Evolutionary conservation across 2,797 vertebrate species (phyloP), one percentile per base, ranked within the genome.

Genomic region (Amazona ochrocephala): DNA sequence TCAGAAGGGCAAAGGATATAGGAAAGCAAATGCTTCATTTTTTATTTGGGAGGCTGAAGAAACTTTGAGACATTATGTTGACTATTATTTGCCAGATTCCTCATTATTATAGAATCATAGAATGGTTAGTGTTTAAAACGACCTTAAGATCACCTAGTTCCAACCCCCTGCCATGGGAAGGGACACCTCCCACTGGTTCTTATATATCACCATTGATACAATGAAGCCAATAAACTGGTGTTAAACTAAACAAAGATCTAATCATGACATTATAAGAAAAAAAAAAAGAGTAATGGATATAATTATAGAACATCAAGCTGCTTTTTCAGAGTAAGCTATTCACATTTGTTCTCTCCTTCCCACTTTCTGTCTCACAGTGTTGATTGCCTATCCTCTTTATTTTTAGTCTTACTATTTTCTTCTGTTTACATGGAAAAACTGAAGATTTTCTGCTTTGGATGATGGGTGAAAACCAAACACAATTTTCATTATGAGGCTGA

Each of bases 361-460:
- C 11, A 9, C 48, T 88, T 86, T 67, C 34, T 83, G 42, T 83
- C 62, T 92, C 53, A 81, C 34, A 14, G 6, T n/a, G 32, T 74
- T 91, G 83, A 91, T 56, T 81, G 32, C 5, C 66, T 53, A 70
- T 30, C 5, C 18, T 48, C 32, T 27, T 88, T 91, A 84, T 93
- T 96, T 96, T 93, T 93, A 95, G 74, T 7, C 39, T 81, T 86
- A 61, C 88, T 91, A 81, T 65, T 95, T 86, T 78, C n/a, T 65
- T 84, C 58, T 65, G 77, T 90, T 94, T 95, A 82, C 70, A 87
- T 76, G 90, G 95, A 95, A 96, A 96, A 88, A 81, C 20, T 91
- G 82, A 90, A 90, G 53, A 61, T 84, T 68, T 83, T 82, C 3
- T 71, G 48, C 60, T 48, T 91, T 88, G 83, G 48, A 68, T 39